phyloP scores from a whole-genome alignment of 2,888 invertebrate genomes.

The Gisinianus flammeolus region DNA sequence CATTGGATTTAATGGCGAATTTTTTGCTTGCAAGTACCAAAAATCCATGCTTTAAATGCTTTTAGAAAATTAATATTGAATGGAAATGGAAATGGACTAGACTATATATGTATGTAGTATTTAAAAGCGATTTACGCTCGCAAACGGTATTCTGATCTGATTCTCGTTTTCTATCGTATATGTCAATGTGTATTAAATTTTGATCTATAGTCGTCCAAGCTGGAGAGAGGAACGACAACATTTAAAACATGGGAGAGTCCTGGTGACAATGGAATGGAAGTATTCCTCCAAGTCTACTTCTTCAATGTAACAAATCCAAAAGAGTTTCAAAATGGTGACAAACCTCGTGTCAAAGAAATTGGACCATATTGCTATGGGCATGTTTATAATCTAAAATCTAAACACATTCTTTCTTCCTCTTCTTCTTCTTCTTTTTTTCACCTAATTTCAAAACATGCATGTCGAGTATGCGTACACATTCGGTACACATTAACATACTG shows the following conservation, averaged over 20 bases:
- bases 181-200: not conserved
- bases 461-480: too few relatives aligned
- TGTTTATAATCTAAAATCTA: conserved; percentile 7
- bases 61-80: too few relatives aligned
- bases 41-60: too few relatives aligned
- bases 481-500: not conserved
- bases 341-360: conserved; percentile 41
- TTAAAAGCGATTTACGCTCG: too few relatives aligned
- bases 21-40: too few relatives aligned
- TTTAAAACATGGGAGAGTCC: conserved; percentile 15
- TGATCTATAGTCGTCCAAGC: conserved; percentile 8
- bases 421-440: not conserved
- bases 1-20: too few relatives aligned
- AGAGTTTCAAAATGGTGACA: conserved; percentile 41
- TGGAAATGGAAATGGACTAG: too few relatives aligned
- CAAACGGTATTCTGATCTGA: too few relatives aligned
- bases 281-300: conserved; percentile 21
- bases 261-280: not conserved
- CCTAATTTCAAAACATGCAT: too few relatives aligned
- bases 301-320: conserved; percentile 43
- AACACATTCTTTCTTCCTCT: not conserved
- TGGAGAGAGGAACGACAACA: conserved; percentile 16
- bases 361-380: conserved; percentile 47
- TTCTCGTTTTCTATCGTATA: too few relatives aligned
- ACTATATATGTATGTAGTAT: too few relatives aligned